These are phyloP conservation scores for Tenodera sinensis DNA, from an alignment of 2,888 invertebrate genomes.

Conservation along the genomic window DNA sequence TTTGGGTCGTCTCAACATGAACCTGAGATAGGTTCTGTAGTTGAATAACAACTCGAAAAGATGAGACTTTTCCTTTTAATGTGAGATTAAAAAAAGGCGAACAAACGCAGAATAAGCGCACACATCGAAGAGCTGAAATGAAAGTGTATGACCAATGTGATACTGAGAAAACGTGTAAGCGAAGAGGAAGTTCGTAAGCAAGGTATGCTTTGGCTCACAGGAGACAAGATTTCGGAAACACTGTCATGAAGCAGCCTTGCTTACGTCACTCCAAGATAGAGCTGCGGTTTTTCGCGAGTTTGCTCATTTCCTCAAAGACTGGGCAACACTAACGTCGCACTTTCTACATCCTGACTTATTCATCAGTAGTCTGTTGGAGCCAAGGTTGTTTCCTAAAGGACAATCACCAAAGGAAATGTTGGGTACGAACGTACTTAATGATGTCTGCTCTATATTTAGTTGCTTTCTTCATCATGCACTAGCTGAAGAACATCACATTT, in stretches of 20 bases:
- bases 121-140: too few relatives aligned
- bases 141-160: background rate
- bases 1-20: too few relatives aligned
- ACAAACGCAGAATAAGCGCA: too few relatives aligned
- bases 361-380: background rate
- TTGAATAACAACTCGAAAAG: too few relatives aligned
- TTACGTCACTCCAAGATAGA: background rate
- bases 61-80: too few relatives aligned
- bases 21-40: too few relatives aligned
- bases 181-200: background rate
- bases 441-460: too few relatives aligned
- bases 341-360: background rate
- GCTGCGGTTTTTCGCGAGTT: background rate
- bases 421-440: background rate
- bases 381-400: background rate
- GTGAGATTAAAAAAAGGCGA: too few relatives aligned
- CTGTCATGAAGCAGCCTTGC: background rate
- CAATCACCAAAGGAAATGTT: rapidly evolving
- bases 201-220: too few relatives aligned
- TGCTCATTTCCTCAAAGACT: background rate
- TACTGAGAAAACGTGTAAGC: background rate
- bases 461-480: too few relatives aligned
- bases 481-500: too few relatives aligned
- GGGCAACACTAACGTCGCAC: too few relatives aligned
- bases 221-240: background rate